phyloP scores from a whole-genome alignment of 2,888 invertebrate species.

The Acrobasis consociella region DNA sequence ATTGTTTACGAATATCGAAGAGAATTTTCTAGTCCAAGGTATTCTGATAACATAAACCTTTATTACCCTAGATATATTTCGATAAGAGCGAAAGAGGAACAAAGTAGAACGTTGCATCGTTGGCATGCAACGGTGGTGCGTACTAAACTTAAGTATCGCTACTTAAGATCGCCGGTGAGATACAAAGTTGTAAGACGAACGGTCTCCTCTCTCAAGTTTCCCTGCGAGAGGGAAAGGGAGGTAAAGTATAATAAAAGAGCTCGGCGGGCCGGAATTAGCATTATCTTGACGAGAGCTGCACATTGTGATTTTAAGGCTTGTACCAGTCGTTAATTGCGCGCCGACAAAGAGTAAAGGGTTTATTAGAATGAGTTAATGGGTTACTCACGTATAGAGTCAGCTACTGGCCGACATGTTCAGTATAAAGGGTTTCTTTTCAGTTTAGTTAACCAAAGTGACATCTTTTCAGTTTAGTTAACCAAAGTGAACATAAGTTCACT shows the following conservation, averaged over 20 bases:
- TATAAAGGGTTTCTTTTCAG: no score
- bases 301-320: constrained; percentile 20
- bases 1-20: background rate
- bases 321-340: constrained; percentile 6
- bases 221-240: constrained; percentile 10
- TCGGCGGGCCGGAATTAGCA: constrained; percentile 24
- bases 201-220: constrained; percentile 3
- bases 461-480: no score
- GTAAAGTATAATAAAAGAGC: constrained; percentile 7
- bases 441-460: no score
- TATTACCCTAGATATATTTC: background rate
- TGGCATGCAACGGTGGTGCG: constrained; percentile 16
- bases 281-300: constrained; percentile 26
- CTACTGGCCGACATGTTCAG: no score
- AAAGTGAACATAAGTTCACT: no score
- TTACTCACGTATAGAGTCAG: no score
- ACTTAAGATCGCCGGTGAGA: constrained; percentile 17
- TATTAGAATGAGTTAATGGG: no score
- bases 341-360: constrained; percentile 1
- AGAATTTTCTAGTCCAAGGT: constrained; percentile 1
- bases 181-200: constrained; percentile 26
- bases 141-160: constrained; percentile 11
- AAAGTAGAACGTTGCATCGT: constrained; percentile 18
- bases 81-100: constrained; percentile 4
- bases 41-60: background rate